Evolutionary conservation across 2,113 vertebrate species (phyloP).

Genomic region (Globicephala melas): DNA sequence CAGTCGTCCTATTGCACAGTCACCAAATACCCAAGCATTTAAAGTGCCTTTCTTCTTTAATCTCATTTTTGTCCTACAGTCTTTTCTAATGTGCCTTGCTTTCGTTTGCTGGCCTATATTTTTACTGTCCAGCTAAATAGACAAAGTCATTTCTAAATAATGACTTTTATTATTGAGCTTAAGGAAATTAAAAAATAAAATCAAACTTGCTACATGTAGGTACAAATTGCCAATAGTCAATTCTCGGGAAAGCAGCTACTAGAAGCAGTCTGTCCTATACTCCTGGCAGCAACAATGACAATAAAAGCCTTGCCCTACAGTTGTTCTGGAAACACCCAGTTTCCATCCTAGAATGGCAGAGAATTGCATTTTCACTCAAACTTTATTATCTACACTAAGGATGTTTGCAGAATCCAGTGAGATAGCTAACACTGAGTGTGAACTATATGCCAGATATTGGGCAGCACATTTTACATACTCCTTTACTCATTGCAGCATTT

Average conservation of each 20-base stretch:
- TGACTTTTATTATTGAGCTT: slow-evolving; percentile 9
- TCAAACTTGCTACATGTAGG: background rate
- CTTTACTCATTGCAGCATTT: background rate
- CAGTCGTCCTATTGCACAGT: background rate
- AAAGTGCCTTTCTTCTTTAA: background rate
- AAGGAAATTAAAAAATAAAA: slow-evolving; percentile 46
- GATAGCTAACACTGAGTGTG: background rate
- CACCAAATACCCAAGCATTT: background rate
- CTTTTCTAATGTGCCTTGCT: background rate
- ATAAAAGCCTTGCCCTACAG: slow-evolving; percentile 23
- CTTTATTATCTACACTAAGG: background rate
- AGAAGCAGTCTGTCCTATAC: background rate
- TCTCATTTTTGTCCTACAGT: background rate
- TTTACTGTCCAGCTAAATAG: background rate
- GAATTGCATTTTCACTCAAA: background rate
- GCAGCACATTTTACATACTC: background rate
- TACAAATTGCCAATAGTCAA: background rate
- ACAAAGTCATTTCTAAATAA: background rate
- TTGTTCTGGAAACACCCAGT: slow-evolving; percentile 33
- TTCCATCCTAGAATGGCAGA: background rate
- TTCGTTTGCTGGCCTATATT: background rate
- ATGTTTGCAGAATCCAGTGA: background rate
- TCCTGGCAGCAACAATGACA: background rate
- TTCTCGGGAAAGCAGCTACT: slow-evolving; percentile 23
- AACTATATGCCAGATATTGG: background rate